Conservation (phyloP, 2,888 invertebrate species). For the Rhingia rostrata region DNA sequence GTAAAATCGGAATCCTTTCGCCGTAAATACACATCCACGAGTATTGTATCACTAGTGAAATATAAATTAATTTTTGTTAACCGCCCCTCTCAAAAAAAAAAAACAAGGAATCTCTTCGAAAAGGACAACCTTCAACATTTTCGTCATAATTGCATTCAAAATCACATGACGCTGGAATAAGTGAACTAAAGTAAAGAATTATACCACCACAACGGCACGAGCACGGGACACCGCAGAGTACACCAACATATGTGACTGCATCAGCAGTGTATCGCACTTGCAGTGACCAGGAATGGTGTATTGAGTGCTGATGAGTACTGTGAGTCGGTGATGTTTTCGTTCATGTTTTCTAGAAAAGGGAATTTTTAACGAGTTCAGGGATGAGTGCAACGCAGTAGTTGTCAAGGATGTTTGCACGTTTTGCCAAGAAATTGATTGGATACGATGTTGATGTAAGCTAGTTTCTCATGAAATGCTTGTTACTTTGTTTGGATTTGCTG, state of each 20-base stretch:
- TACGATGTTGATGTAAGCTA: too few species aligned
- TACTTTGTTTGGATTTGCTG: too few species aligned
- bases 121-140: slow-evolving; percentile 43
- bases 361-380: slow-evolving; percentile 4
- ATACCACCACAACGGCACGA: background rate
- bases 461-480: too few species aligned
- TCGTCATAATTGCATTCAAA: slow-evolving; percentile 54
- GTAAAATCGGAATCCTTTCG: slow-evolving; percentile 28
- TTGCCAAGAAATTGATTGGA: too few species aligned
- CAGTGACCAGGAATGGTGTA: slow-evolving; percentile 20
- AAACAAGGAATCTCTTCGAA: background rate
- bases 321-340: slow-evolving; percentile 25
- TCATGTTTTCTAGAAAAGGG: background rate
- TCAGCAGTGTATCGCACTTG: background rate
- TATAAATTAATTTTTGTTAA: slow-evolving; percentile 26
- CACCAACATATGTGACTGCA: slow-evolving; percentile 2
- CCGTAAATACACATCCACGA: background rate
- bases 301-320: slow-evolving; percentile 7
- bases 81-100: background rate
- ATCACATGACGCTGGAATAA: slow-evolving; percentile 27
- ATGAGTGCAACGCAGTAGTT: slow-evolving; percentile 1
- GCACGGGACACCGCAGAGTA: background rate
- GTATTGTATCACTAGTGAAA: slow-evolving; percentile 42
- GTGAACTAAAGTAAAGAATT: slow-evolving; percentile 18
- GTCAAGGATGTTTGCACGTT: background rate